Evolutionary conservation across 2,113 vertebrate genomes (phyloP).

Genomic region (Urocolius indicus): DNA sequence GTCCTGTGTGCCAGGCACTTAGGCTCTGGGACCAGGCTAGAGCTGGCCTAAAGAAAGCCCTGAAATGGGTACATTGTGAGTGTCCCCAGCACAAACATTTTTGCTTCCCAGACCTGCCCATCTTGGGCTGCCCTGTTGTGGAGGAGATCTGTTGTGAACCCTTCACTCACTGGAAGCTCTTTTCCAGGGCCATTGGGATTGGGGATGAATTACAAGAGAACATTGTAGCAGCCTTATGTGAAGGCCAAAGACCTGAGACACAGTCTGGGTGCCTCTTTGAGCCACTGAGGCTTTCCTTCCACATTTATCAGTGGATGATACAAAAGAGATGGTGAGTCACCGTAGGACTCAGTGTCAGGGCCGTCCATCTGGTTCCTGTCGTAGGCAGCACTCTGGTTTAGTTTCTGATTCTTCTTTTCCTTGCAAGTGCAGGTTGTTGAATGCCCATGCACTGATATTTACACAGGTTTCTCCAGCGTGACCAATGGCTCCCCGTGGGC

Average conservation of each 20-base stretch:
- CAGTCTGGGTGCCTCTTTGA: neutral
- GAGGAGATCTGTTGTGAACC: neutral
- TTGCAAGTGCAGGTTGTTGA: neutral
- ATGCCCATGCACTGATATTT: fast-evolving
- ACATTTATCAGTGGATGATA: fast-evolving
- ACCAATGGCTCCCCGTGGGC: neutral
- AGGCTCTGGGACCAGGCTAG: neutral
- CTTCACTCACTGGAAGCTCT: neutral
- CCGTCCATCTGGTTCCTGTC: neutral
- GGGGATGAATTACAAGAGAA: neutral
- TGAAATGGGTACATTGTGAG: fast-evolving
- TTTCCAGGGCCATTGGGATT: neutral
- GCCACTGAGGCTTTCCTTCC: neutral
- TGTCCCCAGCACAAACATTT: neutral
- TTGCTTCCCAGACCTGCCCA: neutral
- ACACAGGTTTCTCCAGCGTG: neutral
- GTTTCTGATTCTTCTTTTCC: neutral
- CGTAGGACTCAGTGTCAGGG: neutral
- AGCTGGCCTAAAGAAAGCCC: neutral
- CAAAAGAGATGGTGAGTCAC: neutral
- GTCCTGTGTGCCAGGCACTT: fast-evolving
- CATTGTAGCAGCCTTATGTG: fast-evolving
- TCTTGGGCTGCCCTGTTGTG: neutral
- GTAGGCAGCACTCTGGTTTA: neutral
- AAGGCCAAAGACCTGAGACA: neutral